Evolutionary conservation across 2,888 invertebrate species (phyloP).

Genomic region (Drosophila bunnanda): DNA sequence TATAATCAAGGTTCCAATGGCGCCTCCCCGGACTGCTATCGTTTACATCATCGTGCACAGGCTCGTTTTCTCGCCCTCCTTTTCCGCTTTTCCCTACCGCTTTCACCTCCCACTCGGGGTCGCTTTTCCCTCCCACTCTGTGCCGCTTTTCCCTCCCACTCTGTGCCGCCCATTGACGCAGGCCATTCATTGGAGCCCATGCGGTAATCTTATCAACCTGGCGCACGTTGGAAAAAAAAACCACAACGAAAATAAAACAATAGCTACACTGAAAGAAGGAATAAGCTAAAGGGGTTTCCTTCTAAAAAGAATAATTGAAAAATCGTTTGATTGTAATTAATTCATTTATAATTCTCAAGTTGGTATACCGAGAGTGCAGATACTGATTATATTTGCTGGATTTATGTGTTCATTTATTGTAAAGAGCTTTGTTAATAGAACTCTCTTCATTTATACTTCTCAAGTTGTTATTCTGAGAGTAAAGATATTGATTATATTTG

Average conservation of each 20-base stretch:
- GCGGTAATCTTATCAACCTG: constrained; percentile 50
- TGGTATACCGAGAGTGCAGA: too few species aligned
- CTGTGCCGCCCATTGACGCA: constrained; percentile 37
- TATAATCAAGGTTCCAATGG: constrained; percentile 47
- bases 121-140: constrained; percentile 6
- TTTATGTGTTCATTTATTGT: too few species aligned
- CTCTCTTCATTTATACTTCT: too few species aligned
- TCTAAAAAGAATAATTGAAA: too few species aligned
- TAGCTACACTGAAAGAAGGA: constrained; percentile 17
- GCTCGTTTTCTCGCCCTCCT: constrained; percentile 3
- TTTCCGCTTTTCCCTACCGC: neutral
- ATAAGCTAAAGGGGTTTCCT: too few species aligned
- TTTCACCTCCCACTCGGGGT: neutral
- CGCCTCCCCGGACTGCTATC: constrained; percentile 40
- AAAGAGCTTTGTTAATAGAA: too few species aligned
- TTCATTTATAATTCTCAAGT: too few species aligned
- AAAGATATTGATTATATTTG: too few species aligned
- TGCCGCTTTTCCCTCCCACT: constrained; percentile 13
- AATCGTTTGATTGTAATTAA: too few species aligned
- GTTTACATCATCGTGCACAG: constrained; percentile 41
- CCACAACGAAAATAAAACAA: constrained; percentile 28
- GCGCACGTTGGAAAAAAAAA: constrained; percentile 35
- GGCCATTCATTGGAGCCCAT: constrained; percentile 46
- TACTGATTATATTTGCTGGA: too few species aligned
- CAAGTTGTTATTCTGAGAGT: too few species aligned